Percentiles rank a stretch among this genome's conserved stretches.
phyloP scores from a whole-genome alignment of 1,140 invertebrate genomes.

The Globodera ellingtonae region DNA sequence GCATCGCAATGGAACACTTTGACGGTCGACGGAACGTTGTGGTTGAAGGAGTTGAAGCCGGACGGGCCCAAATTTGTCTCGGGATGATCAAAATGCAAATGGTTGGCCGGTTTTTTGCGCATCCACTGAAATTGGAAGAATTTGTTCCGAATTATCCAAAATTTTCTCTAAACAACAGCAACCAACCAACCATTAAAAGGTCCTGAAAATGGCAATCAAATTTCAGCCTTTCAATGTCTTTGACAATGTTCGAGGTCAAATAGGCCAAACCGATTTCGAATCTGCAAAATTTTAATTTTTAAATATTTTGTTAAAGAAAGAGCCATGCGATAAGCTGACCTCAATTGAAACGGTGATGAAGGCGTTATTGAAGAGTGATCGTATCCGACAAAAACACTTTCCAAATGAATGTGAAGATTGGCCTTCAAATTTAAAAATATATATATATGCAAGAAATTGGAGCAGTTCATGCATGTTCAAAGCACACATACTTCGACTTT shows the following conservation, averaged over 20 bases:
- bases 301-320: conserved; percentile 19
- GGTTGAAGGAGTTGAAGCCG: too few species aligned
- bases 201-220: conserved; percentile 47
- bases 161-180: neutral
- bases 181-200: conserved; percentile 24
- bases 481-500: conserved; percentile 11
- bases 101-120: conserved; percentile 35
- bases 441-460: too few species aligned
- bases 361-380: conserved; percentile 39
- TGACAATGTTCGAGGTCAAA: conserved; percentile 40
- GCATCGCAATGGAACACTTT: conserved; percentile 41
- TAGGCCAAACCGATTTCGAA: conserved; percentile 53
- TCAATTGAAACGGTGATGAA: conserved; percentile 39
- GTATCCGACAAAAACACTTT: conserved; percentile 50
- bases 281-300: conserved; percentile 31
- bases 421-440: conserved; percentile 3
- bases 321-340: conserved; percentile 17
- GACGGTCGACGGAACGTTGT: conserved; percentile 11
- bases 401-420: conserved; percentile 45
- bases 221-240: conserved; percentile 33
- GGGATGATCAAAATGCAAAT: conserved; percentile 13
- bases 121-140: conserved; percentile 31
- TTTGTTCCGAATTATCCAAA: too few species aligned
- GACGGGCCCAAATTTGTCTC: too few species aligned
- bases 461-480: neutral